Evolutionary conservation across 2,113 vertebrate species (phyloP), one percentile per base, ranked within the genome.

Genomic region (Podarcis cretensis): DNA sequence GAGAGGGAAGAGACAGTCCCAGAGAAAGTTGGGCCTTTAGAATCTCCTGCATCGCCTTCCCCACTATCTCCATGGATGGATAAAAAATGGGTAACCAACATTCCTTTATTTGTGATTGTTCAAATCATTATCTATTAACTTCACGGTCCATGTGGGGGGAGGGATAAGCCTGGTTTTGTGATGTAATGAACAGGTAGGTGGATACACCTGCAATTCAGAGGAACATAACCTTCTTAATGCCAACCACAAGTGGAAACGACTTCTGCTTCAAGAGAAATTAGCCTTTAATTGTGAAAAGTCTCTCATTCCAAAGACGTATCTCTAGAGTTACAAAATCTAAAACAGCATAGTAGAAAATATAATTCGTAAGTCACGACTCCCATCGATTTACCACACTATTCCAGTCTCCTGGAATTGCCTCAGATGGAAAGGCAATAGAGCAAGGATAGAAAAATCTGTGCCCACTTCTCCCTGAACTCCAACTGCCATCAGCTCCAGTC

Each of bases 251-350:
- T 92, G 9, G 87, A 92, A 94, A 92, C 89, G 89, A 92, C 93
- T 96, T 95, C 87, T 91, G 75, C 90, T 95, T 93, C 81, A 87
- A 86, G 66, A 91, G 78, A 69, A 91, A 79, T 92, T 84, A 18
- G 27, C 66, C 63, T 78, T 89, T 81, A 85, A 89, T 93, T 90
- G 63, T 90, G 12, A 63, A 63, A 81, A 32, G 71, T 69, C 3
- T 25, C 40, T 82, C 85, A 82, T 86, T 93, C 84, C 77, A 88
- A 82, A 89, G 91, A 48, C 71, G 0, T 74, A n/a, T n/a, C 89
- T 25, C 81, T 68, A 14, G 75, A 57, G 4, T 84, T 9, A 40
- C 35, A 92, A 93, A 89, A 81, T 43, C 59, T 69, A 78, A 1
- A 3, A 13, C 0, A 40, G 40, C 1, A 0, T 9, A 0, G 63